These are phyloP conservation scores for Megalopta genalis DNA, from an alignment of 1,140 invertebrate species.

Conservation along the genomic window DNA sequence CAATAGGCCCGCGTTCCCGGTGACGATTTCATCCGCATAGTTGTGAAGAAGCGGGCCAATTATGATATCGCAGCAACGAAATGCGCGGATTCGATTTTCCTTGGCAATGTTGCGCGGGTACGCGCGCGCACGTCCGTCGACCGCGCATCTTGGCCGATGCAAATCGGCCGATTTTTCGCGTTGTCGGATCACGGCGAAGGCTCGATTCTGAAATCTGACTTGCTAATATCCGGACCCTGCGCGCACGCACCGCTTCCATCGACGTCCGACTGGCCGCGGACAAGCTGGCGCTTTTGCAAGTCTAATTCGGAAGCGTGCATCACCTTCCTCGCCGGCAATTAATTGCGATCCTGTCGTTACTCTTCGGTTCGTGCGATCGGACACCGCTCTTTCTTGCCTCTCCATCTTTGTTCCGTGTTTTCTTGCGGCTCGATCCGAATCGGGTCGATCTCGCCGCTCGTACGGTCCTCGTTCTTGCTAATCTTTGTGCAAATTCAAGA, in stretches of 20 bases:
- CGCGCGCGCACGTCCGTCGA: not conserved
- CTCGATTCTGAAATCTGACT: slow-evolving; percentile 46
- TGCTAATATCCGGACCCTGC: slow-evolving; percentile 25
- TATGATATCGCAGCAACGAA: too few relatives aligned
- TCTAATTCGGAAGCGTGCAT: slow-evolving; percentile 40
- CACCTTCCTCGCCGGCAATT: slow-evolving; percentile 33
- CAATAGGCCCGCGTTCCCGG: too few relatives aligned
- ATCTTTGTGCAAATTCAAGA: too few relatives aligned
- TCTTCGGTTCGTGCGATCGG: not conserved
- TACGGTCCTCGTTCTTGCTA: too few relatives aligned
- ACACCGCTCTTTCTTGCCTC: not conserved
- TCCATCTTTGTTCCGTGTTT: not conserved
- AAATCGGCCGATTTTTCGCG: slow-evolving; percentile 44
- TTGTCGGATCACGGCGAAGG: not conserved
- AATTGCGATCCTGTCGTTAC: slow-evolving; percentile 38
- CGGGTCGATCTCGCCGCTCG: too few relatives aligned
- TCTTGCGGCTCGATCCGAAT: not conserved
- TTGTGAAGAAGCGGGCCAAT: too few relatives aligned
- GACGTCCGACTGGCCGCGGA: not conserved
- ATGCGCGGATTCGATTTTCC: too few relatives aligned
- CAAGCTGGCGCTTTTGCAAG: slow-evolving; percentile 40
- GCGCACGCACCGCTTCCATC: slow-evolving; percentile 28
- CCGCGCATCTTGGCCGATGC: slow-evolving; percentile 25
- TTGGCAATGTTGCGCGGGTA: too few relatives aligned
- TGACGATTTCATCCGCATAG: too few relatives aligned